These are phyloP conservation scores for Cephalopterus ornatus DNA, from an alignment of 2,113 vertebrate genomes.

Conservation along the genomic window DNA sequence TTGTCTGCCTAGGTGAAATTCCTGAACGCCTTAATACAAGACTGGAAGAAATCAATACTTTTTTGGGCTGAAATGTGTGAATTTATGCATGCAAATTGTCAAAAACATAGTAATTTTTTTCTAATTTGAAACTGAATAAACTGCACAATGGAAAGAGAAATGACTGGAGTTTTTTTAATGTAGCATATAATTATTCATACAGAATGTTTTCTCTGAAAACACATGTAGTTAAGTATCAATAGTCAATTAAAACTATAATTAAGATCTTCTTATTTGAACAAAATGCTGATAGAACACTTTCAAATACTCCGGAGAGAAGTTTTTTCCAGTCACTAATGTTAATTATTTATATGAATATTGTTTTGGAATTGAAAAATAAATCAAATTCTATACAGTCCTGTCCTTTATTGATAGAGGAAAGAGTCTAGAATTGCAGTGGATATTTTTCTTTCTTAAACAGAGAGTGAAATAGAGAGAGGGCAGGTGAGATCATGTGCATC, in stretches of 20 bases:
- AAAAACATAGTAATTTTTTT: constrained; percentile 41
- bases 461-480: neutral
- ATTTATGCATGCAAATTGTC: constrained; percentile 58
- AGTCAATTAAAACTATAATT: neutral
- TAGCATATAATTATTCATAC: neutral
- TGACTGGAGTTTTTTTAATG: neutral
- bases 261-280: neutral
- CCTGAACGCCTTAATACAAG: constrained; percentile 32
- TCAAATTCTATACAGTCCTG: neutral
- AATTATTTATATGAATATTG: neutral
- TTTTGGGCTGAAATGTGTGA: neutral
- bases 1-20: constrained; percentile 38
- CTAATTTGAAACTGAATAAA: constrained; percentile 56
- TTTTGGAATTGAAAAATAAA: neutral
- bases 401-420: neutral
- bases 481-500: neutral
- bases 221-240: neutral
- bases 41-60: constrained; percentile 6
- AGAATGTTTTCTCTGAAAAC: neutral
- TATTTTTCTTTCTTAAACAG: neutral
- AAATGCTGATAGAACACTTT: neutral
- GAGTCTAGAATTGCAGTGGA: neutral
- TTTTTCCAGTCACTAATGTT: neutral
- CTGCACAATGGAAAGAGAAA: constrained; percentile 20
- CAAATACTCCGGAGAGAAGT: neutral